Percentiles rank a stretch among this genome's conserved stretches.
Evolutionary conservation across 37 sponge, comb jelly and placozoan species (phyloP).

Genomic region (Axinella damicornis): DNA sequence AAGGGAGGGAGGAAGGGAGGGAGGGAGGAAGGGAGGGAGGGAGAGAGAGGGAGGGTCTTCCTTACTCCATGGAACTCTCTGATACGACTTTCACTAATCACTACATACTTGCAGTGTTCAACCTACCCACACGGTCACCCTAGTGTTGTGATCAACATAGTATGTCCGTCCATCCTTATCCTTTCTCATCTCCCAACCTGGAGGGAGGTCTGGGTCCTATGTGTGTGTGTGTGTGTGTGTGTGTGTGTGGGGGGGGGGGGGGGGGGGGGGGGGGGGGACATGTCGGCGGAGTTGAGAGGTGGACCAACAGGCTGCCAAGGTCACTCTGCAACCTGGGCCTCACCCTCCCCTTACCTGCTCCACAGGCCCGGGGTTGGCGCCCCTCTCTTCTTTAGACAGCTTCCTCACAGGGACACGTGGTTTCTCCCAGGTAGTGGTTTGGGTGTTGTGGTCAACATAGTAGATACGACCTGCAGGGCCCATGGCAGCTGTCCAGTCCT

Average conservation of each 20-base stretch:
- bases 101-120: no score
- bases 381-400: neutral
- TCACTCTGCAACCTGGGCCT: no score
- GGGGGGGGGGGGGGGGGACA: neutral
- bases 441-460: conserved; percentile 80
- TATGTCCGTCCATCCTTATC: conserved; percentile 62
- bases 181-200: conserved; percentile 79
- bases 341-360: conserved; percentile 46
- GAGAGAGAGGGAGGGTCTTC: neutral
- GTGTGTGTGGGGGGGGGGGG: no score
- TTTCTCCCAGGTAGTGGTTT: conserved; percentile 82
- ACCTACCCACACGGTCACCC: conserved; percentile 77
- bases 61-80: no score
- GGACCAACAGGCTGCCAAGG: no score
- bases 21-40: neutral
- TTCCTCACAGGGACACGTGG: conserved; percentile 23
- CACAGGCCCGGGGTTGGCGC: conserved; percentile 9
- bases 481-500: conserved; percentile 71
- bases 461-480: conserved; percentile 60
- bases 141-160: conserved; percentile 80
- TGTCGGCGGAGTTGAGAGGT: no score
- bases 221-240: neutral
- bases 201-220: conserved; percentile 64
- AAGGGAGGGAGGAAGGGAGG: no score
- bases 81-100: no score